Evolutionary conservation across 2,888 invertebrate genomes (phyloP).

Genomic region (Strigamia transsilvanica): DNA sequence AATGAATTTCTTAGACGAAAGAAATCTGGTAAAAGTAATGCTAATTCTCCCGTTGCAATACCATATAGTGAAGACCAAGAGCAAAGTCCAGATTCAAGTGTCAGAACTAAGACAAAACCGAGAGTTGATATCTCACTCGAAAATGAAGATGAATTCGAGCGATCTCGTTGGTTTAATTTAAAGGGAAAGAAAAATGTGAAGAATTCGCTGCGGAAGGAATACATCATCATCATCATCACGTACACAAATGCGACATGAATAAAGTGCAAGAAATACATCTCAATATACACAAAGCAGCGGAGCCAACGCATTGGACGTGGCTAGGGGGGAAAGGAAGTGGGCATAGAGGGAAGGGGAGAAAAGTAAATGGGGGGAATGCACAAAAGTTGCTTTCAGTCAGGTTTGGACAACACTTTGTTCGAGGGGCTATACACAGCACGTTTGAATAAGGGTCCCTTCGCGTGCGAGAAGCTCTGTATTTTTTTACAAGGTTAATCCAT

Average conservation of each 20-base stretch:
- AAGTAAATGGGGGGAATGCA: not conserved
- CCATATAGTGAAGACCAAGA: too few relatives aligned
- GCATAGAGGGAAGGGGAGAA: not conserved
- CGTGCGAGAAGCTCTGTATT: not conserved
- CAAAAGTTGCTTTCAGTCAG: not conserved
- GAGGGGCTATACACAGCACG: not conserved
- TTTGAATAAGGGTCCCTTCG: not conserved
- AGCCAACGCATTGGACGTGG: constrained; percentile 5
- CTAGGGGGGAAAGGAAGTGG: not conserved
- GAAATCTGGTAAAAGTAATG: too few relatives aligned
- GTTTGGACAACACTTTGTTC: not conserved
- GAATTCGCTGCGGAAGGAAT: constrained; percentile 18
- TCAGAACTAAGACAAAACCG: not conserved
- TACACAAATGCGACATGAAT: constrained; percentile 36
- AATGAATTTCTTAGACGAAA: too few relatives aligned
- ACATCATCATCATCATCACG: not conserved
- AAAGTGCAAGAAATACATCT: constrained; percentile 30
- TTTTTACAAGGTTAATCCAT: not conserved
- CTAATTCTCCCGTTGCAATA: too few relatives aligned
- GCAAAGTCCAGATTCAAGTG: too few relatives aligned
- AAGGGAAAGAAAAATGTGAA: not conserved
- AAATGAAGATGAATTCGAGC: constrained; percentile 8
- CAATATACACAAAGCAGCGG: not conserved
- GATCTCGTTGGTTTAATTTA: constrained; percentile 7
- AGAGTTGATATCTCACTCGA: not conserved